Evolutionary conservation across 2,888 invertebrate genomes (phyloP), one percentile per base, ranked within the genome.

Genomic region (Parnassius apollo): DNA sequence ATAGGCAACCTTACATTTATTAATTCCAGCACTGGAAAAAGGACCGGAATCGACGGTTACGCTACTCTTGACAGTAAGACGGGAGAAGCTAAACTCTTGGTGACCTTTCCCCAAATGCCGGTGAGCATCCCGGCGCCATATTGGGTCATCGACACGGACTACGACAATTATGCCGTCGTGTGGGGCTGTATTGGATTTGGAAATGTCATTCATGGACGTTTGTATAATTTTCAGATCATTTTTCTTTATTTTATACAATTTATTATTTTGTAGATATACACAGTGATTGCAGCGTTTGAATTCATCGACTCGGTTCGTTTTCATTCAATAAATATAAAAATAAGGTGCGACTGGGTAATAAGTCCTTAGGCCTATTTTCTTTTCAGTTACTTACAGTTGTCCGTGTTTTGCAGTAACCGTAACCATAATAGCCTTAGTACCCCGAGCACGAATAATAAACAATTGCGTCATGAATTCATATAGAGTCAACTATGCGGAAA

Each of bases 131-230:
- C 85, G 1, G 89, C 90, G 0, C 92, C 92, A 0, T 92, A 91
- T 74, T 89, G 89, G 89, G 93, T 96, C 18, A 88, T 96, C 60
- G 95, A 95, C 65, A 95, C 95, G 0, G 96, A 96, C 81, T 96
- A 96, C 75, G 93, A 94, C 49, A 93, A 82, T 67, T 96, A 93
- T 72, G 93, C 96, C 0, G 94, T 96, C 0, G 92, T 96, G 45
- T 96, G 95, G 95, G 94, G 95, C 68, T 92, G 92, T 70, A 84
- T 82, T 53, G 86, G 88, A 60, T 80, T 93, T 59, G 92, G 92
- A 57, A 57, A 51, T 2, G 69, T 93, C 13, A 82, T 94, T 64
- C 93, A 93, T 72, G 86, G 92, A 64, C 81, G 94, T 94, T 71
- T 87, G 88, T 83, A 64, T 48, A 35, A 35, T 35, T 46, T 46